These are phyloP conservation scores for Pristiophorus japonicus DNA, from an alignment of 2,113 vertebrate species.

Conservation along the genomic window DNA sequence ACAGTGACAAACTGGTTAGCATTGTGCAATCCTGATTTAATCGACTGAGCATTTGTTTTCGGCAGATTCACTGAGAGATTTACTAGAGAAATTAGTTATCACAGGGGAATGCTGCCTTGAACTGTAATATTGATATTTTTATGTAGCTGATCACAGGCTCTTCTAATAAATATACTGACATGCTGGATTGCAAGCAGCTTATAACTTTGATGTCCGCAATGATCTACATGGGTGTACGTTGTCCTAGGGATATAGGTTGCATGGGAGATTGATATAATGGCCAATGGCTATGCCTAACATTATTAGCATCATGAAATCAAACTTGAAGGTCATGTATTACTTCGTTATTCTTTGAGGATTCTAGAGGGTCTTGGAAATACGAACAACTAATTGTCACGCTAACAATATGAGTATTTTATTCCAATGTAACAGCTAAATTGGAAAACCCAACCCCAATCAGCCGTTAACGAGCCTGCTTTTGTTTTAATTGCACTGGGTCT, in stretches of 20 bases:
- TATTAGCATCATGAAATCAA: neutral
- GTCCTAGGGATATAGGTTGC: neutral
- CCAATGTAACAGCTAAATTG: neutral
- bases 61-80: neutral
- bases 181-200: neutral
- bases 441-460: no score
- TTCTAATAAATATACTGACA: neutral
- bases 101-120: neutral
- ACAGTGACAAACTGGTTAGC: neutral
- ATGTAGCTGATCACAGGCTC: neutral
- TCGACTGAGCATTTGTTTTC: neutral
- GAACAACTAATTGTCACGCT: neutral
- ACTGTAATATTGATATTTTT: neutral
- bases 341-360: neutral
- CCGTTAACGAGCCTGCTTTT: no score
- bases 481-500: no score
- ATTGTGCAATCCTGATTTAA: neutral
- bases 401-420: neutral
- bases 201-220: no score
- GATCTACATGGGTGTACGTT: neutral
- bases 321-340: neutral
- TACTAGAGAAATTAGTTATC: neutral
- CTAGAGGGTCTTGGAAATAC: neutral
- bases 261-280: neutral
- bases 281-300: neutral